Evolutionary conservation across 2,888 invertebrate genomes (phyloP).

Genomic region (Zeuzera pyrina): DNA sequence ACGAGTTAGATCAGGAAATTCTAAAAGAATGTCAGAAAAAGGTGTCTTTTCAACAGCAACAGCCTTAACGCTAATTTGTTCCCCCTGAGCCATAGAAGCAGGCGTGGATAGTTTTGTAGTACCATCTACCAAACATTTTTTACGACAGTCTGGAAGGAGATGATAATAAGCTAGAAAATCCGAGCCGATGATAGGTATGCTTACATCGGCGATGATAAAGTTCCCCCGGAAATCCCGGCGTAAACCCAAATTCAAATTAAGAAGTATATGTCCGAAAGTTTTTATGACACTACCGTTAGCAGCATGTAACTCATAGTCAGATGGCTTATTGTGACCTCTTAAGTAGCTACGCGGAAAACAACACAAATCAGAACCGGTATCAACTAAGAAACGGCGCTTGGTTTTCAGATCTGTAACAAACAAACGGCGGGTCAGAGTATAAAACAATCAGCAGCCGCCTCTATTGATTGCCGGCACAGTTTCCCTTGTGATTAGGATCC

Average conservation of each 20-base stretch:
- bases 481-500: conserved; percentile 10
- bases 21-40: conserved; percentile 2
- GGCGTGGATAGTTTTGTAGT: conserved; percentile 3
- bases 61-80: conserved; percentile 7
- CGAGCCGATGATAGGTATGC: conserved; percentile 10
- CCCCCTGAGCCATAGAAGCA: conserved; percentile 1
- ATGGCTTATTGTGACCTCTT: background rate
- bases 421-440: background rate
- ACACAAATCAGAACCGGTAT: conserved; percentile 15
- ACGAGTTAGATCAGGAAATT: conserved; percentile 6
- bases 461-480: conserved; percentile 11
- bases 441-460: conserved; percentile 11
- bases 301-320: conserved; percentile 10
- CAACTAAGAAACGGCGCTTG: conserved; percentile 7
- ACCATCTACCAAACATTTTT: conserved; percentile 6
- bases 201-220: conserved; percentile 13
- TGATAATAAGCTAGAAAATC: conserved; percentile 11
- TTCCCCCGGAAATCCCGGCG: conserved; percentile 7
- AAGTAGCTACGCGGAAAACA: conserved; percentile 4
- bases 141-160: conserved; percentile 10
- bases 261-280: too few species aligned
- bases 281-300: too few species aligned
- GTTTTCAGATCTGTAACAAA: too few species aligned
- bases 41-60: background rate
- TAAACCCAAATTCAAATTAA: too few species aligned